These are phyloP conservation scores for Sylvilagus bachmani DNA, from an alignment of 2,113 vertebrate species.

Conservation along the genomic window DNA sequence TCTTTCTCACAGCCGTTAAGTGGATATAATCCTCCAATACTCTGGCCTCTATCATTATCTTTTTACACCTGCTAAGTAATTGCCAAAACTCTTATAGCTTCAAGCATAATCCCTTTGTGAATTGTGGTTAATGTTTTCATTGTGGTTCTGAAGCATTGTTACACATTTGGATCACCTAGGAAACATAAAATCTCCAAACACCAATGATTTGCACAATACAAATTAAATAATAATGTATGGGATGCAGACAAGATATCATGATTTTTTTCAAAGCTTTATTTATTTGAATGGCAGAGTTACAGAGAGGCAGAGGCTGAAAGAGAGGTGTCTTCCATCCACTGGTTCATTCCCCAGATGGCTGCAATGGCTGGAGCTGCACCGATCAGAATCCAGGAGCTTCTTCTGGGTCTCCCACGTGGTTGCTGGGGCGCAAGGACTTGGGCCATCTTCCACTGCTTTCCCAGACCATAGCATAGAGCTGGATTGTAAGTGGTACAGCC, in stretches of 20 bases:
- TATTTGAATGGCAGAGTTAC: no score
- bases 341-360: no score
- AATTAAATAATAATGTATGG: not conserved
- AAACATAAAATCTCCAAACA: not conserved
- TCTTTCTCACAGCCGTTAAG: not conserved
- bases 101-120: not conserved
- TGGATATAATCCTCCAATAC: not conserved
- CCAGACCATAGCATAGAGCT: no score
- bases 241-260: not conserved
- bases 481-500: no score
- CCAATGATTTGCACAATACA: not conserved
- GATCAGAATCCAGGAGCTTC: no score
- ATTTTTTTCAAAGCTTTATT: no score
- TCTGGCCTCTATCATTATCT: not conserved
- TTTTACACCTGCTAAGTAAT: not conserved
- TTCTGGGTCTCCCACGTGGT: no score
- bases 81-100: not conserved
- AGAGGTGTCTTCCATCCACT: no score
- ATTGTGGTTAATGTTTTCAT: conserved; percentile 5
- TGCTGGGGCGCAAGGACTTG: no score
- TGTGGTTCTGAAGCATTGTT: not conserved
- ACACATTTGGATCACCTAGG: not conserved
- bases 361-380: no score
- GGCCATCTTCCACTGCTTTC: no score
- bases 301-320: no score